Base-by-base conservation (phyloP, 2,888 invertebrate species). In the Uropetala carovei region DNA sequence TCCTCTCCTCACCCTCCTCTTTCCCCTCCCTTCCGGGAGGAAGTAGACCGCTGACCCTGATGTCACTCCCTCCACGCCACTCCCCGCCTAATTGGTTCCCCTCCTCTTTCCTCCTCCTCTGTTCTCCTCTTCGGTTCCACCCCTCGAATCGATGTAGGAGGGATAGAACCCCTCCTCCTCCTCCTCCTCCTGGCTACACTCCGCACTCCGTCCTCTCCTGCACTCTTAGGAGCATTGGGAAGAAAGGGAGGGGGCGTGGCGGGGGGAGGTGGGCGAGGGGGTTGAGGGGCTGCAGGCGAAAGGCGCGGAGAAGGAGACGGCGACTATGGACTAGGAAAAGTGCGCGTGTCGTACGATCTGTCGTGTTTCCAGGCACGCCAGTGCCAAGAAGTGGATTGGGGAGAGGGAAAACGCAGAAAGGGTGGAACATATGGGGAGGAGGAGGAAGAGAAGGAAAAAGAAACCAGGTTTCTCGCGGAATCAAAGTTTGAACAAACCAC, bases 281-380 rank as follows among this genome's bases (percentile, higher is more conserved):
- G 43, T 43, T 43, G 43, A 27, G 75, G 75, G 75, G 27, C 75
- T 75, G 75, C 75, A 27, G 75, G 75, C 10, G 10, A 75, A 22
- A 64, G 64, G n/a, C 16, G 64, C 64, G n/a, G 64, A 64, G 64
- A 64, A 64, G n/a, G 64, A n/a, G 64, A 64, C 64, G n/a, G 64
- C 18, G 64, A 64, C 64, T 64, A 16, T 64, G 64, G n/a, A 64
- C 9, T 64, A 64, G 75, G 75, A 75, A 22, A 75, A 75, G 75
- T 75, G 75, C 75, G 75, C 75, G 75, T 75, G 75, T 75, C 75
- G 75, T 27, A 75, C 75, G n/a, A 75, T 75, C 75, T 27, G 75
- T 22, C 75, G 75, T 75, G 27, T 11, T 75, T n/a, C 75, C 75
- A 75, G 75, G 75, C n/a, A 75, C 75, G 75, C 75, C 64, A 64